These are phyloP conservation scores for Drosophila anomelani DNA, from an alignment of 2,888 invertebrate genomes.

Conservation along the genomic window DNA sequence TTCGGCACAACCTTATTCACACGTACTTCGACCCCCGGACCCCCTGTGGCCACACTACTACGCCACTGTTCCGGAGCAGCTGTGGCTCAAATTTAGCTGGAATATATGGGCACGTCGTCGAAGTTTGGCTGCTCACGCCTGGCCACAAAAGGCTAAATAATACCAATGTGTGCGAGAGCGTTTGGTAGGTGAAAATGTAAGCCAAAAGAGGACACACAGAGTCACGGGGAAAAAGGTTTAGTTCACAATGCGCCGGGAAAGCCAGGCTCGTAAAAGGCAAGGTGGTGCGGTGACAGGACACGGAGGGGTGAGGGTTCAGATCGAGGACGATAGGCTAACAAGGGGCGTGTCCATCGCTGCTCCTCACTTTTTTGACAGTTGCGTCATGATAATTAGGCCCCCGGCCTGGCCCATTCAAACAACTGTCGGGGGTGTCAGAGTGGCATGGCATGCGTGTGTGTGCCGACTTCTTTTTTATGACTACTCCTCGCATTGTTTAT, in stretches of 20 bases:
- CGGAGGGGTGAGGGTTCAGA: conserved; percentile 31
- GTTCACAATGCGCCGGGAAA: conserved; percentile 60
- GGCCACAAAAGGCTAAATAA: conserved; percentile 72
- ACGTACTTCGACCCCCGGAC: background rate
- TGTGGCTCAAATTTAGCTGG: conserved; percentile 62
- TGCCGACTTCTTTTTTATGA: conserved; percentile 67
- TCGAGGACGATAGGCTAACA: conserved; percentile 26
- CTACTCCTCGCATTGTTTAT: conserved; percentile 69
- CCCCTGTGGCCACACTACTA: conserved; percentile 28
- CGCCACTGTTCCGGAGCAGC: conserved; percentile 61
- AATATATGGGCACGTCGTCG: conserved; percentile 75
- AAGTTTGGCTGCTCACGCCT: conserved; percentile 67
- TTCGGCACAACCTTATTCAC: conserved; percentile 10
- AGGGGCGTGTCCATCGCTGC: conserved; percentile 62
- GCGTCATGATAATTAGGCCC: conserved; percentile 78
- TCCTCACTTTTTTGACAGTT: conserved; percentile 67
- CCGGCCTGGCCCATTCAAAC: conserved; percentile 29
- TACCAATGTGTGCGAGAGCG: conserved; percentile 34
- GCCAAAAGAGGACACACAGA: conserved; percentile 36
- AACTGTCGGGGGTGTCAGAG: conserved; percentile 55
- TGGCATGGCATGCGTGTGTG: conserved; percentile 58
- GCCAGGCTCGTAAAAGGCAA: conserved; percentile 59
- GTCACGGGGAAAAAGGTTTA: conserved; percentile 36
- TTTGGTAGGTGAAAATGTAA: conserved; percentile 67
- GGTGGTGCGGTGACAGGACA: conserved; percentile 41